Conservation (phyloP, 2,888 invertebrate species). For the Laspeyria flexula region DNA sequence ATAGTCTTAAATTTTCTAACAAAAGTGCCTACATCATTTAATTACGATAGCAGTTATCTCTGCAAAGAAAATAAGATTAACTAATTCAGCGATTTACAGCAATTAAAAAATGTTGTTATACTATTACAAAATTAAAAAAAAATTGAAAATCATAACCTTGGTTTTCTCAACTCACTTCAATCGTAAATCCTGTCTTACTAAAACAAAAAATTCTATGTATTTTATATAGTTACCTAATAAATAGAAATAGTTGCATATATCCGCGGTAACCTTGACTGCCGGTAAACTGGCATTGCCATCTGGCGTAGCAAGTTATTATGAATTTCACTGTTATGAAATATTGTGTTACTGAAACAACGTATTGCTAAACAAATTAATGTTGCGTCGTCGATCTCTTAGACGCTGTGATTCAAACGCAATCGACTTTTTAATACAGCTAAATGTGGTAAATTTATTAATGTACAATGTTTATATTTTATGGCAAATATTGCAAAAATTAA, state of each 20-base stretch:
- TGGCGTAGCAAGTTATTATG: conserved; percentile 53
- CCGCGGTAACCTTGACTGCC: conserved; percentile 54
- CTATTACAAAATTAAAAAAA: not conserved
- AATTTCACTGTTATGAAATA: conserved; percentile 71
- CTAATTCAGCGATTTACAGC: no score
- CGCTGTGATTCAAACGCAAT: conserved; percentile 36
- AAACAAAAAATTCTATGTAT: not conserved
- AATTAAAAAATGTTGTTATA: no score
- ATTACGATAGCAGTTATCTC: no score
- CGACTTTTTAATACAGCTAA: conserved; percentile 8
- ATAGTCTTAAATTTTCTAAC: no score
- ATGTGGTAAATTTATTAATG: conserved; percentile 8
- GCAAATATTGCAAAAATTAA: no score
- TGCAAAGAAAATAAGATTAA: no score
- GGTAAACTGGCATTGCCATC: conserved; percentile 62
- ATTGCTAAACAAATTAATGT: conserved; percentile 55
- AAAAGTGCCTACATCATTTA: no score
- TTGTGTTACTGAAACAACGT: conserved; percentile 61
- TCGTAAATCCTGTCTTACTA: conserved; percentile 2
- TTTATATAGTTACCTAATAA: no score
- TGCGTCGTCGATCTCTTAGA: conserved; percentile 49
- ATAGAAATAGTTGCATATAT: conserved; percentile 30
- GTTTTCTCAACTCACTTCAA: not conserved
- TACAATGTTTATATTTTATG: not conserved
- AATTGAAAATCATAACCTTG: not conserved